Conservation (phyloP, 1,140 invertebrate genomes). For the Drosophila tsacasi region DNA sequence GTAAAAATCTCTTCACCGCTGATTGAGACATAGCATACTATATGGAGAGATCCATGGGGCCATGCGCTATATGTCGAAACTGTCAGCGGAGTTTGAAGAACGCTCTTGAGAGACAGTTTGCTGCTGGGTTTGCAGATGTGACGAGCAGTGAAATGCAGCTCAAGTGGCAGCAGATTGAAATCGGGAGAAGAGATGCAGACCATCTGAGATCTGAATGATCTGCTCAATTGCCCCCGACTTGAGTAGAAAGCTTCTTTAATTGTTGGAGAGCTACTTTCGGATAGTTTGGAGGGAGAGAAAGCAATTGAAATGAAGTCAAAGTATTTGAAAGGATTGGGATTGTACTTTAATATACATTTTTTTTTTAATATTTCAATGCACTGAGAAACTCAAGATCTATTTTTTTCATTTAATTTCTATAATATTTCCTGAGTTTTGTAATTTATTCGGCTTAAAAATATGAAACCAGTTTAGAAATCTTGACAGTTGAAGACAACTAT, state of each 20-base stretch:
- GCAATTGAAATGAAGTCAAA: neutral
- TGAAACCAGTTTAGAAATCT: neutral
- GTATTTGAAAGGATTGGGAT: neutral
- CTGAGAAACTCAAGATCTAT: neutral
- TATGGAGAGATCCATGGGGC: neutral
- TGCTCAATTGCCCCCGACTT: slow-evolving; percentile 9
- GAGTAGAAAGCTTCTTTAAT: slow-evolving; percentile 19
- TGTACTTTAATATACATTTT: neutral
- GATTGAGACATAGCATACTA: slow-evolving; percentile 69
- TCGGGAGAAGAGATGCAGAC: slow-evolving; percentile 17
- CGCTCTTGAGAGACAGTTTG: slow-evolving; percentile 16
- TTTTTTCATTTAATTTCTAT: neutral
- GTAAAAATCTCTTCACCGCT: slow-evolving; percentile 51
- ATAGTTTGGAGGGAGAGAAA: too few relatives aligned
- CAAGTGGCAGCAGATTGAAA: slow-evolving; percentile 44
- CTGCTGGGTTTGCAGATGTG: slow-evolving; percentile 17
- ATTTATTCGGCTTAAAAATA: neutral
- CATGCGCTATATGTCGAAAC: slow-evolving; percentile 53
- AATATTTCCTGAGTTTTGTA: neutral
- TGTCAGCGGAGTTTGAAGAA: slow-evolving; percentile 61
- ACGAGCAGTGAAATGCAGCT: slow-evolving; percentile 48
- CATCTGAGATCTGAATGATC: slow-evolving; percentile 7
- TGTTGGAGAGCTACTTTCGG: slow-evolving; percentile 6
- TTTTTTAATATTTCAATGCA: neutral
- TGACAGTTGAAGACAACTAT: neutral